phyloP scores from a whole-genome alignment of 2,797 vertebrate species.

The Yasuhikotakia modesta region DNA sequence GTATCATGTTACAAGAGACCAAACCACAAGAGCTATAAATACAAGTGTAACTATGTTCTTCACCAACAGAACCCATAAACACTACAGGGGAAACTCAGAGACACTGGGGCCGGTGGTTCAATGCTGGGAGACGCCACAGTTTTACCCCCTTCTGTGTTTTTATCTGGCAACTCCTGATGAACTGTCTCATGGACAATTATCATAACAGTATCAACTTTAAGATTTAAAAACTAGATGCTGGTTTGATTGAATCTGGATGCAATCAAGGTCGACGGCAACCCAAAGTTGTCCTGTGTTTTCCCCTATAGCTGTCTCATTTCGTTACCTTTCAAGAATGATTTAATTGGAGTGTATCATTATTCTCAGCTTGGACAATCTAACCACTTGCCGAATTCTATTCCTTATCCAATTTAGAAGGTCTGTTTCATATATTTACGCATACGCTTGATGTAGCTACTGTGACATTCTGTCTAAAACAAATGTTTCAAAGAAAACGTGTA shows the following conservation, averaged over 20 bases:
- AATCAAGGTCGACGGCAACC: slow-evolving; percentile 3
- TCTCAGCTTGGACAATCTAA: slow-evolving; percentile 17
- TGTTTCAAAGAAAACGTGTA: slow-evolving; percentile 63
- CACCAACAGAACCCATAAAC: slow-evolving; percentile 54
- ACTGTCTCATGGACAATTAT: slow-evolving; percentile 44
- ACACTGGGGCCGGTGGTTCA: slow-evolving; percentile 33
- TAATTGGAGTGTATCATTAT: slow-evolving; percentile 38
- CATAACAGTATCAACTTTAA: slow-evolving; percentile 17
- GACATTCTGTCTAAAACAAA: slow-evolving; percentile 73
- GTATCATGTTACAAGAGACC: slow-evolving; percentile 52
- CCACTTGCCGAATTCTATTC: slow-evolving; percentile 24
- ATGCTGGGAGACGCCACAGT: slow-evolving; percentile 9
- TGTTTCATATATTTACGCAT: slow-evolving; percentile 33
- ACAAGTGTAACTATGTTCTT: slow-evolving; percentile 51
- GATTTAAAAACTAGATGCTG: slow-evolving; percentile 35
- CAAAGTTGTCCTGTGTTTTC: not conserved
- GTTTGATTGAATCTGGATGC: slow-evolving; percentile 24
- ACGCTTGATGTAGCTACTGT: slow-evolving; percentile 72
- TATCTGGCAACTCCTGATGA: slow-evolving; percentile 43
- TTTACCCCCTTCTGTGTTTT: slow-evolving; percentile 11
- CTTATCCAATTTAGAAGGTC: slow-evolving; percentile 21
- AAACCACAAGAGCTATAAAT: slow-evolving; percentile 59
- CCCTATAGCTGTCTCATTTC: slow-evolving; percentile 16
- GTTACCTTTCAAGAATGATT: slow-evolving; percentile 26
- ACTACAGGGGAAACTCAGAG: slow-evolving; percentile 27